Evolutionary conservation across 2,113 vertebrate genomes (phyloP).

Genomic region (Pandion haliaetus): DNA sequence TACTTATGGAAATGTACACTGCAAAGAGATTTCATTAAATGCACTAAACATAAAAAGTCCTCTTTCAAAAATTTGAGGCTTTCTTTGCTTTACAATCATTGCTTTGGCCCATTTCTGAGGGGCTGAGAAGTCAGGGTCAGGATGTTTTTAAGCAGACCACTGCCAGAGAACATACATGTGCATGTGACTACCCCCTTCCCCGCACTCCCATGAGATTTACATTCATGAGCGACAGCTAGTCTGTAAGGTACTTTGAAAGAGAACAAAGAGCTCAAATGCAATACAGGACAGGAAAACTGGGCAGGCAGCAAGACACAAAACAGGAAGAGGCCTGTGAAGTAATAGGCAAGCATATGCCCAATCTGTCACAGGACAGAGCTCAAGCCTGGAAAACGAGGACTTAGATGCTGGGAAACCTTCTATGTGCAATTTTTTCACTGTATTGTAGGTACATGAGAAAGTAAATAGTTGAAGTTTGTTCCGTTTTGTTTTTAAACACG

Average conservation of each 20-base stretch:
- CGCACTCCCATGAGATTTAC: neutral
- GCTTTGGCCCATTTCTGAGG: neutral
- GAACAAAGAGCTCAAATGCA: neutral
- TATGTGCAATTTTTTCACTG: neutral
- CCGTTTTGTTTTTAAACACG: neutral
- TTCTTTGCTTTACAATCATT: neutral
- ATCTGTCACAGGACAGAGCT: neutral
- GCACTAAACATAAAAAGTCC: neutral
- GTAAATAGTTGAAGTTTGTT: neutral
- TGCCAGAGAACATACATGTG: neutral
- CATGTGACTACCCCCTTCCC: neutral
- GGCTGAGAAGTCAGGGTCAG: neutral
- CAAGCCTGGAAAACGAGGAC: neutral
- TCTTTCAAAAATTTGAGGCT: neutral
- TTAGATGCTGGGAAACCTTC: neutral
- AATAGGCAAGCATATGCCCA: neutral
- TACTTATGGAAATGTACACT: neutral
- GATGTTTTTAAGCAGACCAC: neutral
- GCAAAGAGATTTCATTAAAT: neutral
- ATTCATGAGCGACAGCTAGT: neutral
- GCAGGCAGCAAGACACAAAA: neutral
- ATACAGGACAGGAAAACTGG: neutral
- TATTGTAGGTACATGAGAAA: neutral
- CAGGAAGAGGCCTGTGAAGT: conserved; percentile 5
- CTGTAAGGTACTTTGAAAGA: neutral